Evolutionary conservation across 2,888 invertebrate genomes (phyloP).

Genomic region (Papilio protenor): DNA sequence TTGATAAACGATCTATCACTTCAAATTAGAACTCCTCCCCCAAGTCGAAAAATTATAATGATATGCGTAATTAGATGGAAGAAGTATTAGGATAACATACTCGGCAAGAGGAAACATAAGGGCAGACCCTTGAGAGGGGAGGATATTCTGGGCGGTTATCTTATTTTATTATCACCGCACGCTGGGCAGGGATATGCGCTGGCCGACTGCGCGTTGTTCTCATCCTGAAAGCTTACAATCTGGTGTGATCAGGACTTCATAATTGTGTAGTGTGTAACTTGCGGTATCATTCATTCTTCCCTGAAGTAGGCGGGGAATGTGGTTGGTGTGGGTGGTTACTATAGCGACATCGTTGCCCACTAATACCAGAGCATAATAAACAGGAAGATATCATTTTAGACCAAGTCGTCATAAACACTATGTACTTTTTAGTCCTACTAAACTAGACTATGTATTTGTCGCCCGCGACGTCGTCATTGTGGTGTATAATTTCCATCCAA

Average conservation of each 20-base stretch:
- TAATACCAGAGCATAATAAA: conserved; percentile 65
- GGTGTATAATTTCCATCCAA: no score
- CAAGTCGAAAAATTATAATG: conserved; percentile 62
- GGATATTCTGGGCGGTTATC: conserved; percentile 43
- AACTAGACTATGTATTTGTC: no score
- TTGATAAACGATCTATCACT: neutral
- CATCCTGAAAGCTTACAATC: conserved; percentile 89
- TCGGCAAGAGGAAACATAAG: conserved; percentile 54
- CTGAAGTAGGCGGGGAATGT: conserved; percentile 71
- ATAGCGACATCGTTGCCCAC: conserved; percentile 74
- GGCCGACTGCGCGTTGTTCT: conserved; percentile 61
- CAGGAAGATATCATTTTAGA: conserved; percentile 29
- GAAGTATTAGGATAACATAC: conserved; percentile 79
- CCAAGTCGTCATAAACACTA: conserved; percentile 6
- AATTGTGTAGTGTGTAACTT: conserved; percentile 57
- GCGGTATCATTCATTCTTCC: conserved; percentile 68
- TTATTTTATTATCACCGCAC: neutral
- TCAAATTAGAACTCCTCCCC: neutral
- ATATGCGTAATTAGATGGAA: conserved; percentile 85
- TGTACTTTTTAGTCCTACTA: neutral
- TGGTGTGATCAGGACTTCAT: conserved; percentile 83
- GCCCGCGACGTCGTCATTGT: no score
- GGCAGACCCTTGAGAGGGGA: conserved; percentile 46
- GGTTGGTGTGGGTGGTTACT: conserved; percentile 76
- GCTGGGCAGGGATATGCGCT: conserved; percentile 56